Base-by-base conservation (phyloP, 1,140 invertebrate genomes). In the Adelges cooleyi region DNA sequence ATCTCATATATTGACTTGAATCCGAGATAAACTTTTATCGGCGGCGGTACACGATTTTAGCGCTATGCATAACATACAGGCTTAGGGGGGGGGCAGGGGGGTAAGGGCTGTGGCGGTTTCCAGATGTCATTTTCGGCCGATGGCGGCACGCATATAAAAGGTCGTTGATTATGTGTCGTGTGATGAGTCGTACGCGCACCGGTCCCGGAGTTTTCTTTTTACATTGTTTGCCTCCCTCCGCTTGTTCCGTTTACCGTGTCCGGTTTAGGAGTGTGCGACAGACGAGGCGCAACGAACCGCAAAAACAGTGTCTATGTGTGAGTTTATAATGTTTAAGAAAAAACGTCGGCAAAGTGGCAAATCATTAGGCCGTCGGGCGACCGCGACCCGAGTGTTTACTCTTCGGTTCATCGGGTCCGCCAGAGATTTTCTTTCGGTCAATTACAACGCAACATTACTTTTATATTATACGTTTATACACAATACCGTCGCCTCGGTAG, bases 371-470 rank as follows among this genome's bases (percentile, higher is more conserved):
- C 38, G 56, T n/a, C 9, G 20, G 23, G 17, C 22, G 22, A 25
- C 18, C 22, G 4, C 11, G 5, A 8, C 8, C 15, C 4, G 40
- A 15, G 8, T 44, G 11, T 62, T 62, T 27, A 46, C 44, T 48
- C 15, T 38, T 22, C 42, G 56, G 56, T 62, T 62, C 56, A 62
- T 62, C 42, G 42, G 42, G 56, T 62, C 46, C 56, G 25, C 17
- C 56, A 18, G 56, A 62, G 56, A 48, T 62, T 62, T 59, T 36
- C 42, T 46, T 62, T 62, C 18, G 56, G 56, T 62, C 56, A 62
- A 62, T 62, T 62, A 48, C 4, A 48, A 48, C n/a, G n/a, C n/a
- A 20, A 17, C 15, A 17, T 56, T 23, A n/a, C 20, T 42, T 33
- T 53, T 22, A 15, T 17, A 15, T 4, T 13, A 5, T 50, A 15